Conservation (phyloP, 1,140 invertebrate genomes). For the Bradynema listronoti region DNA sequence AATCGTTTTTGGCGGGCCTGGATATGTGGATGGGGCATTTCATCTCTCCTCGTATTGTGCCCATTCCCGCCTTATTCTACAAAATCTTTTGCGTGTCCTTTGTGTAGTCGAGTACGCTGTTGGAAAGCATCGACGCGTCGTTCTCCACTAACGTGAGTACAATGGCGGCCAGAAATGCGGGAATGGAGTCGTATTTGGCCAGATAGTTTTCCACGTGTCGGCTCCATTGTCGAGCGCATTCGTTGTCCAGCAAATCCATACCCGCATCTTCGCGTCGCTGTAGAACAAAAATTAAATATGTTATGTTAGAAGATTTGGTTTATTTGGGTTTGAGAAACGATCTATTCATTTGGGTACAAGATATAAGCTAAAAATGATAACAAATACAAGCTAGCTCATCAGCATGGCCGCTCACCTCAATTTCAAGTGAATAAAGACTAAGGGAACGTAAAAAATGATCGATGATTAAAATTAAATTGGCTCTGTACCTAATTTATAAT, state of each 20-base stretch:
- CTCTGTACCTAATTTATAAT: not conserved
- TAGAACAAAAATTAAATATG: not conserved
- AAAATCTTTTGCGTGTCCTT: too few species aligned
- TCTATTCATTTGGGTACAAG: too few species aligned
- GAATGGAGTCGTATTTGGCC: slow-evolving; percentile 20
- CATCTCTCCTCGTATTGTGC: too few species aligned
- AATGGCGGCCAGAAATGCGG: slow-evolving; percentile 26
- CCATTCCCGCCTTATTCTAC: too few species aligned
- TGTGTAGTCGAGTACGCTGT: too few species aligned
- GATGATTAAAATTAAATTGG: not conserved
- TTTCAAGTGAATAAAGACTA: not conserved
- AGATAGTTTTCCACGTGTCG: slow-evolving; percentile 17
- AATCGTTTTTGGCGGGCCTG: too few species aligned
- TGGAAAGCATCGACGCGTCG: slow-evolving; percentile 2
- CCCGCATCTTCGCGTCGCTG: slow-evolving; percentile 13
- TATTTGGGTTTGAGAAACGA: too few species aligned
- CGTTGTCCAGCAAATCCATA: slow-evolving; percentile 24
- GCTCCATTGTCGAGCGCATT: slow-evolving; percentile 23
- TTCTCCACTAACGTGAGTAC: slow-evolving; percentile 19
- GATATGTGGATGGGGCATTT: too few species aligned
- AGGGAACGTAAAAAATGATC: not conserved
- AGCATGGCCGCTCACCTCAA: not conserved
- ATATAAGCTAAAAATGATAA: too few species aligned
- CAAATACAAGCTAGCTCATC: too few species aligned
- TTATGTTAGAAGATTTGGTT: too few species aligned